phyloP scores from a whole-genome alignment of 1,140 invertebrate species.

The Pectinophora gossypiella region DNA sequence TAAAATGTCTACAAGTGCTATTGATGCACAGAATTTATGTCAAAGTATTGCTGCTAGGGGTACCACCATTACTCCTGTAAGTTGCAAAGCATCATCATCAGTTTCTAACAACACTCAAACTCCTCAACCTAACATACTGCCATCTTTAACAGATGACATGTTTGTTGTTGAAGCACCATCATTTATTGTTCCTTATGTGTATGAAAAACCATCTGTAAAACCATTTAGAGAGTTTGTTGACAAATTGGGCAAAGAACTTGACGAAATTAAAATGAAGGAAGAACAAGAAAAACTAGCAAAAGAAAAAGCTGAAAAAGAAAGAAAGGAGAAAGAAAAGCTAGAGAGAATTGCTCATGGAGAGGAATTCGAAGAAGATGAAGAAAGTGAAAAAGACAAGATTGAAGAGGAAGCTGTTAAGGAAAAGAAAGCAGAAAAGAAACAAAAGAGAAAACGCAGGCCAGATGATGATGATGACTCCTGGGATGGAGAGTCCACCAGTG shows the following conservation, averaged over 20 bases:
- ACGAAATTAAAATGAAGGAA: slow-evolving; percentile 71
- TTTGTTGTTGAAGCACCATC: slow-evolving; percentile 93
- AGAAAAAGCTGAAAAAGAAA: slow-evolving; percentile 65
- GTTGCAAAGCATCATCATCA: slow-evolving; percentile 42
- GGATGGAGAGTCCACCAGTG: slow-evolving; percentile 71
- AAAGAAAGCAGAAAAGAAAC: slow-evolving; percentile 59
- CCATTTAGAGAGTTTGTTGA: slow-evolving; percentile 85
- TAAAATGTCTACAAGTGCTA: slow-evolving; percentile 32
- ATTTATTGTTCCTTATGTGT: slow-evolving; percentile 93
- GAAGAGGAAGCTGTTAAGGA: slow-evolving; percentile 48
- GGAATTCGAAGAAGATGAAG: slow-evolving; percentile 31
- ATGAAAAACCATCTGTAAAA: slow-evolving; percentile 89
- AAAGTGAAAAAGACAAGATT: slow-evolving; percentile 33
- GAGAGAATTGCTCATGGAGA: slow-evolving; percentile 72
- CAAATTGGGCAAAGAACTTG: slow-evolving; percentile 80
- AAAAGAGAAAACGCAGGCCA: slow-evolving; percentile 53
- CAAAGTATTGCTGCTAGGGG: slow-evolving; percentile 72
- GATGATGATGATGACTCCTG: slow-evolving; percentile 68
- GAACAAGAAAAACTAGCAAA: slow-evolving; percentile 65
- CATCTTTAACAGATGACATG: slow-evolving; percentile 90
- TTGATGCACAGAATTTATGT: slow-evolving; percentile 64
- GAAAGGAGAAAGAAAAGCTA: slow-evolving; percentile 54
- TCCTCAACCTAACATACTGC: slow-evolving; percentile 79
- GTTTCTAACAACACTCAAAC: slow-evolving; percentile 46
- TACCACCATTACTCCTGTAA: slow-evolving; percentile 73